Evolutionary conservation across 1,140 invertebrate genomes (phyloP).

Genomic region (Formica exsecta): DNA sequence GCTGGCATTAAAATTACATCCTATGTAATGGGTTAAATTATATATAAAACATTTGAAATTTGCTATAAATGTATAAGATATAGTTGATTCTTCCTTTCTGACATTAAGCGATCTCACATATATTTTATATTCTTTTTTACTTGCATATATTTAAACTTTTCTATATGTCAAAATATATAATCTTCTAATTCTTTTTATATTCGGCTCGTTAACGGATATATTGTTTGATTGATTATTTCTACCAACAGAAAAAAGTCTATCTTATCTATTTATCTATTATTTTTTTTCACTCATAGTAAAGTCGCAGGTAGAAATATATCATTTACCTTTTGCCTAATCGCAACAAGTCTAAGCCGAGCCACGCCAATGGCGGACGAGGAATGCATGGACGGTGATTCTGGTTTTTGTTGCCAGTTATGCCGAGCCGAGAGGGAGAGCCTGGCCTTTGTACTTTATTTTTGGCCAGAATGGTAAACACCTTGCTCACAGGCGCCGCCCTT

Average conservation of each 20-base stretch:
- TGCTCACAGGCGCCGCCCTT: slow-evolving; percentile 84
- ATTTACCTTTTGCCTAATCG: slow-evolving; percentile 25
- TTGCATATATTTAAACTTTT: neutral
- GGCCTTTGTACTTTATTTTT: slow-evolving; percentile 83
- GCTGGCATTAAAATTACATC: slow-evolving; percentile 38
- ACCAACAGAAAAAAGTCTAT: neutral
- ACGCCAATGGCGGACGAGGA: slow-evolving; percentile 74
- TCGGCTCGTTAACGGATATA: neutral
- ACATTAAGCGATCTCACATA: too few species aligned
- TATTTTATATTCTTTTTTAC: slow-evolving; percentile 9
- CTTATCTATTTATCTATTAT: slow-evolving; percentile 5
- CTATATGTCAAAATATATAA: neutral
- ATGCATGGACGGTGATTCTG: slow-evolving; percentile 76
- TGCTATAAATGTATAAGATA: neutral
- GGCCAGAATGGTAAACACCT: slow-evolving; percentile 85
- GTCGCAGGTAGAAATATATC: slow-evolving; percentile 24
- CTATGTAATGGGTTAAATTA: slow-evolving; percentile 18
- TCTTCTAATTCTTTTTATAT: neutral
- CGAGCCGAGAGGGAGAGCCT: slow-evolving; percentile 62
- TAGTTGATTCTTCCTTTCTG: too few species aligned
- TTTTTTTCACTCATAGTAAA: slow-evolving; percentile 14
- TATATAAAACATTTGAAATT: slow-evolving; percentile 27
- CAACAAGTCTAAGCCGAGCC: slow-evolving; percentile 25
- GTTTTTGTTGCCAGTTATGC: slow-evolving; percentile 82
- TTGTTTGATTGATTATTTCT: neutral